Evolutionary conservation across 2,888 invertebrate species (phyloP).

Genomic region (Dorcus hopei): DNA sequence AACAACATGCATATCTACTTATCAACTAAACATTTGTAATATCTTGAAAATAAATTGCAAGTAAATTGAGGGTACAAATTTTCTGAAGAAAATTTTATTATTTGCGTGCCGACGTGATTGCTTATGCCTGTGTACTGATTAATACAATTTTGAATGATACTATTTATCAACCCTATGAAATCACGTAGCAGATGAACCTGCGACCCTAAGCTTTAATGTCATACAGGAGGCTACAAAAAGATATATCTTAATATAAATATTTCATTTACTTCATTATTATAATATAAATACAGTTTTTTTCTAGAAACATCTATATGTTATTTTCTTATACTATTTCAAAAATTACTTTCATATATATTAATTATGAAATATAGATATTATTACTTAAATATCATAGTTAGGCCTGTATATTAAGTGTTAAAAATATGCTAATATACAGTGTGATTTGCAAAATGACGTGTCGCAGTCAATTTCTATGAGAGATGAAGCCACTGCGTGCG

Average conservation of each 20-base stretch:
- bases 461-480: constrained; percentile 44
- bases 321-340: constrained; percentile 42
- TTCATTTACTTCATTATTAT: constrained; percentile 46
- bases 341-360: constrained; percentile 47
- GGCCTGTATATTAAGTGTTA: constrained; percentile 53
- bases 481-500: constrained; percentile 13
- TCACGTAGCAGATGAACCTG: constrained; percentile 46
- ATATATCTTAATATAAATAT: constrained; percentile 49
- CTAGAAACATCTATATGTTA: constrained; percentile 50
- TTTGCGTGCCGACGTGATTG: too few relatives aligned
- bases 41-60: too few relatives aligned
- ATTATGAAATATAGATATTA: constrained; percentile 52
- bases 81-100: too few relatives aligned
- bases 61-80: too few relatives aligned
- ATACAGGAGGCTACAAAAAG: constrained; percentile 52
- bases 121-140: too few relatives aligned
- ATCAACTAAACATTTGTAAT: too few relatives aligned
- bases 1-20: too few relatives aligned
- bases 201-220: constrained; percentile 48
- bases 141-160: too few relatives aligned
- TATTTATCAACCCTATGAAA: constrained; percentile 31
- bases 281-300: constrained; percentile 49
- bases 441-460: constrained; percentile 43
- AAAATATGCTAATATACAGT: constrained; percentile 53
- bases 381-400: constrained; percentile 51